Evolutionary conservation across 1,140 invertebrate genomes (phyloP).

Genomic region (Lordiphosa collinella): DNA sequence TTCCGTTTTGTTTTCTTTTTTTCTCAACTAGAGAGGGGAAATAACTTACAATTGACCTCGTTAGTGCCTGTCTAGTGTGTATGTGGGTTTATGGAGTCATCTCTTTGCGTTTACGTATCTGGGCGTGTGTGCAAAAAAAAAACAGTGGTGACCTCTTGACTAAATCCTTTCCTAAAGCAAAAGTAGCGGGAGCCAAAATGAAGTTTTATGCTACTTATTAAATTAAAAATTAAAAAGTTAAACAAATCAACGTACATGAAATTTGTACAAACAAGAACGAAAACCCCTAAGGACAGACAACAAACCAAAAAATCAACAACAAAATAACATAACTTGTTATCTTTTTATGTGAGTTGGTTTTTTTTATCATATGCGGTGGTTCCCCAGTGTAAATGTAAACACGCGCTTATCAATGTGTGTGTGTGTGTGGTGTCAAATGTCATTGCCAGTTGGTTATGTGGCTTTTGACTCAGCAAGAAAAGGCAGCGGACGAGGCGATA

Average conservation of each 20-base stretch:
- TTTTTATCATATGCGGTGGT: conserved; percentile 31
- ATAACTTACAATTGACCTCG: conserved; percentile 77
- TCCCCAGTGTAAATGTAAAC: conserved; percentile 68
- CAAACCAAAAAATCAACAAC: conserved; percentile 20
- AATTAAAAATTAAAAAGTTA: conserved; percentile 1
- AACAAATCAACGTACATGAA: conserved; percentile 65
- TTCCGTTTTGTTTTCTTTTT: conserved; percentile 22
- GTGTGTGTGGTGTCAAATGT: conserved; percentile 55
- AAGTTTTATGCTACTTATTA: conserved; percentile 64
- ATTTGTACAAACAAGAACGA: conserved; percentile 38
- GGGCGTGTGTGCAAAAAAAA: conserved; percentile 11
- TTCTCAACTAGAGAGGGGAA: conserved; percentile 35
- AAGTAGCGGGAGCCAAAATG: conserved; percentile 8
- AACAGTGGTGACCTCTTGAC: conserved; percentile 63
- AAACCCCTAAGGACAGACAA: conserved; percentile 33
- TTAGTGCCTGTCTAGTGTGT: conserved; percentile 54
- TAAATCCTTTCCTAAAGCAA: conserved; percentile 58
- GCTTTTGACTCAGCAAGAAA: conserved; percentile 53
- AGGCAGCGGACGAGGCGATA: conserved; percentile 10
- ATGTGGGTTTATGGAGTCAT: conserved; percentile 30
- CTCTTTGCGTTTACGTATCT: conserved; percentile 6
- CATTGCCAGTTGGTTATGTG: conserved; percentile 70
- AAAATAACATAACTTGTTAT: conserved; percentile 66
- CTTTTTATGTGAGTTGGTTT: conserved; percentile 43
- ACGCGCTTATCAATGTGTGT: conserved; percentile 53